phyloP scores from a whole-genome alignment of 1,140 invertebrate species.

The Camponotus pennsylvanicus region DNA sequence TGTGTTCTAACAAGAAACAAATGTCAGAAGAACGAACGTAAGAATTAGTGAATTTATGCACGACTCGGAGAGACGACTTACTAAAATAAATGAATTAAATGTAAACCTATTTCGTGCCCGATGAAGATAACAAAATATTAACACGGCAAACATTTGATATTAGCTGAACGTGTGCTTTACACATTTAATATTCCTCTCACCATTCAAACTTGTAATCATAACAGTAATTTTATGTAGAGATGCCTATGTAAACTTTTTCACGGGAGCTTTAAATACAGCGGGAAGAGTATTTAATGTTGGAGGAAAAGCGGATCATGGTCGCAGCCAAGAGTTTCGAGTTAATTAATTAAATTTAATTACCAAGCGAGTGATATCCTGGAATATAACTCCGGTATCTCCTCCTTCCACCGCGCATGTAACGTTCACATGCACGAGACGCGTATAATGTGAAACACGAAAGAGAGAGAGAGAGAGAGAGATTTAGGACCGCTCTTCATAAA shows the following conservation, averaged over 20 bases:
- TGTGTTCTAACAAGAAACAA: no score
- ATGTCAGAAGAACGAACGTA: no score
- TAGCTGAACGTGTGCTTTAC: background rate
- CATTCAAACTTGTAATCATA: background rate
- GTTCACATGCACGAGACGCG: constrained; percentile 35
- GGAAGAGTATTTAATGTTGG: constrained; percentile 41
- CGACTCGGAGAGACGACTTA: background rate
- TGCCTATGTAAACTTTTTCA: constrained; percentile 33
- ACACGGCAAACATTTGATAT: constrained; percentile 1
- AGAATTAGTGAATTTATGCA: no score
- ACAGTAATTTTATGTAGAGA: constrained; percentile 5
- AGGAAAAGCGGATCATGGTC: constrained; percentile 44
- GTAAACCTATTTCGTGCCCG: background rate
- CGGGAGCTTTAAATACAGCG: constrained; percentile 28
- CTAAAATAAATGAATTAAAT: constrained; percentile 6
- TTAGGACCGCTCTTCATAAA: constrained; percentile 50
- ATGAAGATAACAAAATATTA: background rate
- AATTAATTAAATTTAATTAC: constrained; percentile 60
- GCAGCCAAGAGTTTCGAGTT: constrained; percentile 47
- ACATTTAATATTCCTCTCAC: constrained; percentile 1
- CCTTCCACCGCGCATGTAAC: constrained; percentile 22
- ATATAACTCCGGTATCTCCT: constrained; percentile 16
- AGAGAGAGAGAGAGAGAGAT: background rate
- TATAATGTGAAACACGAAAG: background rate
- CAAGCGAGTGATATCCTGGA: constrained; percentile 38